Evolutionary conservation across 2,888 invertebrate genomes (phyloP).

Genomic region (Lumbricus terrestris): DNA sequence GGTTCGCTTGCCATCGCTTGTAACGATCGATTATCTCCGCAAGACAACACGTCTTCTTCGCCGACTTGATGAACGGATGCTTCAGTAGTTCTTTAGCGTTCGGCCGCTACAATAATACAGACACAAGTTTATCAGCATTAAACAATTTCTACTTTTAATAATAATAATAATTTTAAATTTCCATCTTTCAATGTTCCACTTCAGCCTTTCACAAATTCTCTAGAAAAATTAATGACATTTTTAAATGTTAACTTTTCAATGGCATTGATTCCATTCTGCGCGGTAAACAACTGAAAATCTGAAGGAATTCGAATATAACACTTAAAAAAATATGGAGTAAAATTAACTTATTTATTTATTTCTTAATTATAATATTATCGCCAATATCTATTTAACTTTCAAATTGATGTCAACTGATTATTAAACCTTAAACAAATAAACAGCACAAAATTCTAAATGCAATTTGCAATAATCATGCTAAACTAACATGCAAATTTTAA

Average conservation of each 20-base stretch:
- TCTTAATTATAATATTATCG: no score
- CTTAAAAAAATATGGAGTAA: no score
- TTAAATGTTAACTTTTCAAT: background rate
- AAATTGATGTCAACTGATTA: background rate
- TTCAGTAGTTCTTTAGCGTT: slow-evolving; percentile 95
- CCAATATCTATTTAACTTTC: background rate
- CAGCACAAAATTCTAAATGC: background rate
- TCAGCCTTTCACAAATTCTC: background rate
- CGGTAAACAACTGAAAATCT: background rate
- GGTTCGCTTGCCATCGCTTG: slow-evolving; percentile 86
- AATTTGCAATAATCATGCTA: no score
- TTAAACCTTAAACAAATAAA: background rate
- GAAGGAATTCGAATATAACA: background rate
- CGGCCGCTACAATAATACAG: slow-evolving; percentile 78
- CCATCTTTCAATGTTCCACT: background rate
- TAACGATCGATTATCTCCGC: slow-evolving; percentile 97
- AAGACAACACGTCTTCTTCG: slow-evolving; percentile 96
- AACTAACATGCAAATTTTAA: no score
- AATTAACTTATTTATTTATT: background rate
- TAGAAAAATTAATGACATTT: background rate
- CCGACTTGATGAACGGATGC: slow-evolving; percentile 93
- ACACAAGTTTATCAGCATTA: background rate
- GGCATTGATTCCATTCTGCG: no score
- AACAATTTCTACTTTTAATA: no score
- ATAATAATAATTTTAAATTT: no score